Conservation (phyloP, 2,113 vertebrate genomes). For the Calonectris borealis region DNA sequence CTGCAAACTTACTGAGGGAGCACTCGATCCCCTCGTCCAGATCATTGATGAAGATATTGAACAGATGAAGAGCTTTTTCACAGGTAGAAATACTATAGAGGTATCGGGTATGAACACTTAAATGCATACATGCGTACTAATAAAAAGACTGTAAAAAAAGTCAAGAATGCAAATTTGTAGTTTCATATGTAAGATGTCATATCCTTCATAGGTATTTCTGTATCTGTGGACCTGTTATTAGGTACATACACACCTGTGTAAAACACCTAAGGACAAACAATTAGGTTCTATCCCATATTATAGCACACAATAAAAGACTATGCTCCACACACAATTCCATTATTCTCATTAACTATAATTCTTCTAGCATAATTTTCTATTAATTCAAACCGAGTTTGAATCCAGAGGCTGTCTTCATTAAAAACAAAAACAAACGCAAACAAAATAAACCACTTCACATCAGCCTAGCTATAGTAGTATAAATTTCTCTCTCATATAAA, state of each 20-base stretch:
- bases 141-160: not conserved
- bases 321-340: not conserved
- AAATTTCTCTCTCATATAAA: not conserved
- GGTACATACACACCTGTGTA: not conserved
- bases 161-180: not conserved
- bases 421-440: not conserved
- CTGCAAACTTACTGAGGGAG: too few species aligned
- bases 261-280: not conserved
- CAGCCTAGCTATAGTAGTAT: not conserved
- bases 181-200: not conserved
- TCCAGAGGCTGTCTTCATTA: not conserved
- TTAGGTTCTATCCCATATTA: not conserved
- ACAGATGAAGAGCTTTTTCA: not conserved
- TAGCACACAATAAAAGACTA: not conserved
- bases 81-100: not conserved
- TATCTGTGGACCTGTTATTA: not conserved
- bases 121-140: not conserved
- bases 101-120: not conserved
- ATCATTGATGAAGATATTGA: too few species aligned
- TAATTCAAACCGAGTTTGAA: not conserved
- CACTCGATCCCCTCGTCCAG: too few species aligned
- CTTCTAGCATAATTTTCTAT: not conserved
- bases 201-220: not conserved
- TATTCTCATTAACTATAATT: not conserved
- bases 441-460: not conserved